Percentiles rank a stretch among this genome's conserved stretches.
These are phyloP conservation scores for Drosophila lutescens DNA, from an alignment of 2,888 invertebrate species.

Conservation along the genomic window DNA sequence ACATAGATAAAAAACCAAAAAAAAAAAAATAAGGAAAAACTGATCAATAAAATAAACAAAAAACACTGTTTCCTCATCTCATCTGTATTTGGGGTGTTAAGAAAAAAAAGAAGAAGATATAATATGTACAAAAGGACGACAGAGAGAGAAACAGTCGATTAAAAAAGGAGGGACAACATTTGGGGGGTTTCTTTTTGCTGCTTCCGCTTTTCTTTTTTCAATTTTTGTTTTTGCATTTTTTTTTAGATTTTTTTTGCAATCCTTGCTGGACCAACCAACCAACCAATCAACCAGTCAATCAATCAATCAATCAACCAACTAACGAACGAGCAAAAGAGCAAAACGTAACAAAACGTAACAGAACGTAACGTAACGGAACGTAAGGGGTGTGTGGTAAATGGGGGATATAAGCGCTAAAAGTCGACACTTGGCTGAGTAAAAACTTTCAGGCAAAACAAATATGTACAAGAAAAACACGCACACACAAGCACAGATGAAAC, in stretches of 20 bases:
- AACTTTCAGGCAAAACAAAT: constrained; percentile 37
- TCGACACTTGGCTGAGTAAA: constrained; percentile 15
- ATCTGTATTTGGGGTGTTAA: constrained; percentile 26
- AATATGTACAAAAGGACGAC: constrained; percentile 53
- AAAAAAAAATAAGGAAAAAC: constrained; percentile 13
- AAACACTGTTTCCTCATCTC: constrained; percentile 41
- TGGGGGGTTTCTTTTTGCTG: constrained; percentile 73
- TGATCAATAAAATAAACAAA: constrained; percentile 21
- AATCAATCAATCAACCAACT: constrained; percentile 54
- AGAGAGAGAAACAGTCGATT: constrained; percentile 36
- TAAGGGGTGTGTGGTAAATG: constrained; percentile 21
- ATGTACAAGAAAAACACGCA: constrained; percentile 21
- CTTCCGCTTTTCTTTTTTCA: constrained; percentile 23
- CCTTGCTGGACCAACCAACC: constrained; percentile 48
- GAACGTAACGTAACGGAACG: constrained; percentile 25
- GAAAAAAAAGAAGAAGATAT: constrained; percentile 6
- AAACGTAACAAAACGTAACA: constrained; percentile 56
- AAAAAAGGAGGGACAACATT: constrained; percentile 82
- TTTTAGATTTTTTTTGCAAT: constrained; percentile 2
- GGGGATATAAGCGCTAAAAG: constrained; percentile 28
- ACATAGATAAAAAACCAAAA: constrained; percentile 10
- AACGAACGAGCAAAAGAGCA: constrained; percentile 50
- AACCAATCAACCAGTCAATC: constrained; percentile 26
- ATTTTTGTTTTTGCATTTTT: constrained; percentile 10
- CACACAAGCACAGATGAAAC: background rate